Conservation (phyloP, 2,113 vertebrate species). For the Anolis carolinensis region DNA sequence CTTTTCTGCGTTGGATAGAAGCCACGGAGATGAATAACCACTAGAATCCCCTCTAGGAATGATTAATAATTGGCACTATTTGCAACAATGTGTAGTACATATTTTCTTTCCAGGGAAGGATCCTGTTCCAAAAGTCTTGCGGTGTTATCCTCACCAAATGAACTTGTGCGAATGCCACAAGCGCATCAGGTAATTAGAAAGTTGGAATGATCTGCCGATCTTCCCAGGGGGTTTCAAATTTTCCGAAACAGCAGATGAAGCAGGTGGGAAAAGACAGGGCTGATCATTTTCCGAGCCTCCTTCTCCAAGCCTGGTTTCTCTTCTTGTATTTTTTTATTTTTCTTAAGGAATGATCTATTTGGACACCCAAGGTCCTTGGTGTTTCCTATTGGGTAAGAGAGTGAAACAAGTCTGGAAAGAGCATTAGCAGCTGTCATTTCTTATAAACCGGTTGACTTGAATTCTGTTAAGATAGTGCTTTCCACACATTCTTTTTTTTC, state of each 20-base stretch:
- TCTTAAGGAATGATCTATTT: background rate
- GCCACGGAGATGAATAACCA: background rate
- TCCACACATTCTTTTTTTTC: too few relatives aligned
- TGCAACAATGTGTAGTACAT: slow-evolving; percentile 52
- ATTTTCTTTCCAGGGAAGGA: slow-evolving; percentile 61
- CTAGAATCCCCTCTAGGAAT: background rate
- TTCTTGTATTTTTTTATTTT: too few relatives aligned
- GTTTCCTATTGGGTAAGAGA: background rate
- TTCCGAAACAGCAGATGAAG: slow-evolving; percentile 70
- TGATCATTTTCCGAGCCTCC: slow-evolving; percentile 57
- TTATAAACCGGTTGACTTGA: background rate
- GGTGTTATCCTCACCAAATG: slow-evolving; percentile 67
- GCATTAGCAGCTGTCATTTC: background rate
- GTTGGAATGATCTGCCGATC: slow-evolving; percentile 47
- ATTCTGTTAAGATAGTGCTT: background rate
- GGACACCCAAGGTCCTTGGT: slow-evolving; percentile 37
- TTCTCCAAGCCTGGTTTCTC: slow-evolving; percentile 52
- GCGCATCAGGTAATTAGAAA: slow-evolving; percentile 58
- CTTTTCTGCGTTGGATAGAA: background rate
- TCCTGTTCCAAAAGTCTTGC: slow-evolving; percentile 64
- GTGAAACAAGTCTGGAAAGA: background rate
- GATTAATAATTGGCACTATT: slow-evolving; percentile 30
- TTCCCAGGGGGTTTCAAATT: slow-evolving; percentile 68
- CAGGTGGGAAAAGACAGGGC: slow-evolving; percentile 63
- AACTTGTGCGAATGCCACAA: slow-evolving; percentile 48